Conservation (phyloP, 2,888 invertebrate species). For the Xestia ashworthii region DNA sequence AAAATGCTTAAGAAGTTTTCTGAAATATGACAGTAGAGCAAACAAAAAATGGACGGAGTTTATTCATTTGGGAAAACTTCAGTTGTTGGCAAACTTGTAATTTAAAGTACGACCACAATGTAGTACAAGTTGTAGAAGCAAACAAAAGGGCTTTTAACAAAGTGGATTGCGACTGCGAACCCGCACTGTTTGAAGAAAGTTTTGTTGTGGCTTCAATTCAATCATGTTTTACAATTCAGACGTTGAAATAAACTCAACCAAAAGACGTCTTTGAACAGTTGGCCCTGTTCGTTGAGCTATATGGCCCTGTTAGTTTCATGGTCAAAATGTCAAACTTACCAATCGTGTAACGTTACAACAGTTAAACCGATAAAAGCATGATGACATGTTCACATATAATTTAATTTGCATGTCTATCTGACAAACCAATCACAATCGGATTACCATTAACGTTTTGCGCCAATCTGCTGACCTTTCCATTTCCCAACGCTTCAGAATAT, state of each 20-base stretch:
- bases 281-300: too few relatives aligned
- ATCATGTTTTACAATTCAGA: constrained; percentile 39
- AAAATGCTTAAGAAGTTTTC: constrained; percentile 4
- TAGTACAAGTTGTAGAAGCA: constrained; percentile 28
- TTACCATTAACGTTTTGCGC: constrained; percentile 42
- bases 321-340: constrained; percentile 17
- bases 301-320: constrained; percentile 16
- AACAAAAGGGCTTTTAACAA: constrained; percentile 51
- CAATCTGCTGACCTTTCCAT: constrained; percentile 46
- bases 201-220: constrained; percentile 46
- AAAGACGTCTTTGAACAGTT: constrained; percentile 11
- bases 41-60: neutral
- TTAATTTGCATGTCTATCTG: constrained; percentile 45
- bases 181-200: constrained; percentile 50
- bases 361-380: constrained; percentile 26
- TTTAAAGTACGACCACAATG: constrained; percentile 45
- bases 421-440: constrained; percentile 32
- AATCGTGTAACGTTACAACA: constrained; percentile 22
- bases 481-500: constrained; percentile 31
- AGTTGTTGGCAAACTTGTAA: constrained; percentile 29
- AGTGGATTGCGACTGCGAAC: constrained; percentile 30
- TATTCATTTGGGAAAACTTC: constrained; percentile 9
- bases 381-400: constrained; percentile 25
- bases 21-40: neutral
- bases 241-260: constrained; percentile 4